Percentiles rank a stretch among this genome's conserved stretches.
Evolutionary conservation across 2,113 vertebrate genomes (phyloP).

Genomic region (Recurvirostra avosetta): DNA sequence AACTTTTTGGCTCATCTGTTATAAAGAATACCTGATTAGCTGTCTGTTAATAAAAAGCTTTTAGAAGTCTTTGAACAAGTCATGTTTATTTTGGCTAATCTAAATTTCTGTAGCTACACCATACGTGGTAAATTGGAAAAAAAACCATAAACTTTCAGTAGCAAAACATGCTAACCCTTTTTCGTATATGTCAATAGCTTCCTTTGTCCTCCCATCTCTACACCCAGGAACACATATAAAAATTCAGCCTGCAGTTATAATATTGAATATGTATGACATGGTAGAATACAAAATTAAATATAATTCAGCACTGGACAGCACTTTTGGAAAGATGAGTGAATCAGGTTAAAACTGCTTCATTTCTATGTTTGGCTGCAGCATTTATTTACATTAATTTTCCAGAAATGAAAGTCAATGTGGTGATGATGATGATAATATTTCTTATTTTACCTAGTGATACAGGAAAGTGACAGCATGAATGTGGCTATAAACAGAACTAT

Average conservation of each 20-base stretch:
- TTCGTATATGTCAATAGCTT: not conserved
- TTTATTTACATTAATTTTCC: constrained; percentile 66
- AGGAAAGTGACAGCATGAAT: constrained; percentile 39
- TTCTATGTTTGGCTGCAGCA: constrained; percentile 27
- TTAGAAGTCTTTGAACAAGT: not conserved
- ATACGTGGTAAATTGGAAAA: not conserved
- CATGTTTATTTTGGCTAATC: not conserved
- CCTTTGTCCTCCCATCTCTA: not conserved
- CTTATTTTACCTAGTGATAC: constrained; percentile 18
- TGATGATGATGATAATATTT: constrained; percentile 32
- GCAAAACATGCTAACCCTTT: not conserved
- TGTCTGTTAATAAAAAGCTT: not conserved
- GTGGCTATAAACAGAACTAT: constrained; percentile 25
- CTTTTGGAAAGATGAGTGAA: not conserved
- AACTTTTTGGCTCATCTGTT: not conserved
- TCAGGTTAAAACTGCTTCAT: constrained; percentile 21
- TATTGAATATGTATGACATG: not conserved
- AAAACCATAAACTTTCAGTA: not conserved
- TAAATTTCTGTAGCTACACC: not conserved
- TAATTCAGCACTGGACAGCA: constrained; percentile 69
- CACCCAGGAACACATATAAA: not conserved
- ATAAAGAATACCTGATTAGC: not conserved
- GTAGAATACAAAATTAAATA: constrained; percentile 46
- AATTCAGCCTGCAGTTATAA: not conserved
- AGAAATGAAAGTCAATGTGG: constrained; percentile 44